phyloP scores from a whole-genome alignment of 2,888 invertebrate genomes.

The Diplolepis rosae region DNA sequence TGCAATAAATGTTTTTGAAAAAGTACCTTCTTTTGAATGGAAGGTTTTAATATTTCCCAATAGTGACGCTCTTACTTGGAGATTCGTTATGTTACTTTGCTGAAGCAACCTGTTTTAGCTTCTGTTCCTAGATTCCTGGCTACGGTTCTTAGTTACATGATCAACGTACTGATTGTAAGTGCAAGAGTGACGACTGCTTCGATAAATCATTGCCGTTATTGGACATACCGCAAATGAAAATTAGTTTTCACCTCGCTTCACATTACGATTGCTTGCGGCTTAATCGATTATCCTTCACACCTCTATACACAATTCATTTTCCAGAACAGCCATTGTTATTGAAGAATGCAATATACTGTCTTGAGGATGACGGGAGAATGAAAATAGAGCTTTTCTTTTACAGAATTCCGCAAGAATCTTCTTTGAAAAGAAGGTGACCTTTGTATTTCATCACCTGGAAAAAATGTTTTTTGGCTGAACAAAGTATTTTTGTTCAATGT shows the following conservation, averaged over 20 bases:
- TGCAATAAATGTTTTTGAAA: not conserved
- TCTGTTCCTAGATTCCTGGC: conserved; percentile 34
- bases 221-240: conserved; percentile 33
- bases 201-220: conserved; percentile 33
- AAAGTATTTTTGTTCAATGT: no score
- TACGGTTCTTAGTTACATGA: conserved; percentile 18
- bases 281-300: conserved; percentile 20
- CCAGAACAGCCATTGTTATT: conserved; percentile 2
- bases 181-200: conserved; percentile 5
- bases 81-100: not conserved
- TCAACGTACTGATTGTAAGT: conserved; percentile 8
- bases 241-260: conserved; percentile 28
- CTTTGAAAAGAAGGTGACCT: not conserved
- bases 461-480: no score
- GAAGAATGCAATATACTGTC: conserved; percentile 12
- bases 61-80: not conserved
- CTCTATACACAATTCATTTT: not conserved
- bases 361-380: not conserved
- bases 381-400: not conserved
- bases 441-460: no score
- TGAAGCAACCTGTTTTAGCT: conserved; percentile 56
- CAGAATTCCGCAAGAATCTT: not conserved
- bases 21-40: not conserved
- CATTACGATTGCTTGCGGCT: conserved; percentile 5
- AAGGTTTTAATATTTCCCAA: not conserved